These are phyloP conservation scores for Phaetusa simplex DNA, from an alignment of 2,113 vertebrate species.

Conservation along the genomic window DNA sequence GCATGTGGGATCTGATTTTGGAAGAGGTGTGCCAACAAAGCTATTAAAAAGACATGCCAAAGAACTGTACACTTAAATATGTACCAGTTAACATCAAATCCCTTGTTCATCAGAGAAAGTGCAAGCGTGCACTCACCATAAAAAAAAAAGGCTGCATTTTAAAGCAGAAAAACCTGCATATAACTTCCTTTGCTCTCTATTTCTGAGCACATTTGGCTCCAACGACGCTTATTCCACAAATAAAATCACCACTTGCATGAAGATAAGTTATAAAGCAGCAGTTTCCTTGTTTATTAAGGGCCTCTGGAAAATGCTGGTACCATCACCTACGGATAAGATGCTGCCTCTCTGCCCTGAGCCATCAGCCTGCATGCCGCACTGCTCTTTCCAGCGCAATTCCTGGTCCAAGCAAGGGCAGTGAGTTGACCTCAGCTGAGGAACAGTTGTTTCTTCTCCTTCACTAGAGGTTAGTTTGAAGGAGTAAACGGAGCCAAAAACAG, in stretches of 20 bases:
- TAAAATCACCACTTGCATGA: background rate
- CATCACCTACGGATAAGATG: background rate
- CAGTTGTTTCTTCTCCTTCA: background rate
- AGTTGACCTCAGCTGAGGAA: background rate
- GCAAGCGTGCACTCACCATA: background rate
- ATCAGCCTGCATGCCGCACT: fast-evolving
- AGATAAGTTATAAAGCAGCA: background rate
- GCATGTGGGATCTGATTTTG: background rate
- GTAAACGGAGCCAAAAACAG: background rate
- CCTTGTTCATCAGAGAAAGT: background rate
- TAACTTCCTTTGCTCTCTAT: background rate
- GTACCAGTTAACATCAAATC: background rate
- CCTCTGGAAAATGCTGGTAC: background rate
- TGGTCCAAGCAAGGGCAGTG: background rate
- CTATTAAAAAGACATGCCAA: background rate
- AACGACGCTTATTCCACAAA: background rate
- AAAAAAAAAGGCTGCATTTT: background rate
- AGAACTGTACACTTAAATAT: background rate
- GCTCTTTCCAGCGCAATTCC: background rate
- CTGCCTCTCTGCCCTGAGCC: background rate
- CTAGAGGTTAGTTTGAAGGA: background rate
- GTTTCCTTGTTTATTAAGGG: background rate
- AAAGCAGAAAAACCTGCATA: background rate
- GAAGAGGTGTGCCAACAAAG: background rate
- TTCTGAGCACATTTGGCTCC: background rate